Base-by-base conservation (phyloP, 2,113 vertebrate genomes). In the Aphyosemion australe region DNA sequence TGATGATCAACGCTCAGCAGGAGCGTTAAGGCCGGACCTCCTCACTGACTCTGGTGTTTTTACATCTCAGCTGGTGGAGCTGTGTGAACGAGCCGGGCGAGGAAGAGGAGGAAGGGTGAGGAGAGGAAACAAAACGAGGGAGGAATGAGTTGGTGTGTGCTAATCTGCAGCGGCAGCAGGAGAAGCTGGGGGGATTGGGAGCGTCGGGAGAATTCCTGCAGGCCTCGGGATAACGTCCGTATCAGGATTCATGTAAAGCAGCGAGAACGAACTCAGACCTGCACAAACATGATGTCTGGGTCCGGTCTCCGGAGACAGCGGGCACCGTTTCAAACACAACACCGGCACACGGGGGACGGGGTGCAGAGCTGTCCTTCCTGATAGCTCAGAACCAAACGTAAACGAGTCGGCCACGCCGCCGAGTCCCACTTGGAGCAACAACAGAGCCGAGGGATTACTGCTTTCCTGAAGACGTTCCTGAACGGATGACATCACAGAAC, bases 201-300 rank as follows among this genome's bases (percentile, higher is more conserved):
- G 53, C n/a, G 16, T 55, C 53, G 14, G 20, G 53, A 55, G 60
- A 59, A 39, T 21, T 63, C 60, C 73, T 53, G 46, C 43, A 45
- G 51, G 51, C 45, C 39, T 56, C 32, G 1, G 62, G 56, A 65
- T 31, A 66, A 66, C 51, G 19, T 1, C 3, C 54, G 5, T 43
- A 46, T 57, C 39, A 59, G 66, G 48, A 0, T 31, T 32, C 19
- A 50, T 49, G 65, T 58, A 62, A 65, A 69, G 19, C 39, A 57
- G 56, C 3, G 9, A 65, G 45, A 31, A 5, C 3, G 21, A 68
- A 62, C 59, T 39, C 46, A 71, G 15, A 42, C 55, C 53, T 26
- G 13, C 48, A 12, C 41, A 7, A 13, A 43, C 32, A 56, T 15
- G 59, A 52, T 20, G 43, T 48, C 65, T 37, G 59, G 12, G 16